Evolutionary conservation across 2,797 vertebrate species (phyloP), one percentile per base, ranked within the genome.

Genomic region (Galagoides demidoff): DNA sequence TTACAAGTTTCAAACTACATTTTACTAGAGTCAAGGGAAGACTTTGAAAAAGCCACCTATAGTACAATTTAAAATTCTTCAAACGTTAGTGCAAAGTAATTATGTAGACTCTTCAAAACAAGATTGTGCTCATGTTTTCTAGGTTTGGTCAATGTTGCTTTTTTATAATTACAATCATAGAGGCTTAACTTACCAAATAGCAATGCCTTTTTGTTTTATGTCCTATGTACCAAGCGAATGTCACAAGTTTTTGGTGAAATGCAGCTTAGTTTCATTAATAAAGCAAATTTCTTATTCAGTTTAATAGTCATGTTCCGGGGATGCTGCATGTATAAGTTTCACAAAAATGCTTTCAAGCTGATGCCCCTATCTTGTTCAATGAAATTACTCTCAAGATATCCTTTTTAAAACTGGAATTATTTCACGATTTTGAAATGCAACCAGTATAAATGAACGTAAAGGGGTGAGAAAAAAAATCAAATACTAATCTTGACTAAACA

Each of bases 61-160:
- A 98, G 96, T 97, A 98, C 98, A 98, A 98, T 98, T 98, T 95
- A 96, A 98, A 98, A 98, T 87, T 94, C 97, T 98, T 97, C 97
- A 98, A 98, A 98, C 97, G 97, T 98, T 98, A 98, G 98, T 98
- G 98, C 98, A 98, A 98, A 98, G 97, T 97, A 98, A 98, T 98
- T 97, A 98, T 96, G 97, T 92, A 97, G 98, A 98, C 97, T 97
- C 97, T 98, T 98, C 97, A 98, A 98, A 98, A 98, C 97, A 97
- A 98, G 97, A 97, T 96, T 98, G 98, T 98, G 98, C 98, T 98
- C 98, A 97, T 98, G 96, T 93, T 95, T 97, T 92, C 95, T 82
- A 93, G 89, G 96, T 97, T 98, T 98, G 97, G 98, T 98, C 97
- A 97, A 92, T 96, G 96, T 95, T 96, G 96, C 94, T 97, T 96